A percentile compares a stretch with the other conserved stretches of the same genome.
Conservation (phyloP, 2,797 vertebrate genomes). For the Onychomys arenicola region DNA sequence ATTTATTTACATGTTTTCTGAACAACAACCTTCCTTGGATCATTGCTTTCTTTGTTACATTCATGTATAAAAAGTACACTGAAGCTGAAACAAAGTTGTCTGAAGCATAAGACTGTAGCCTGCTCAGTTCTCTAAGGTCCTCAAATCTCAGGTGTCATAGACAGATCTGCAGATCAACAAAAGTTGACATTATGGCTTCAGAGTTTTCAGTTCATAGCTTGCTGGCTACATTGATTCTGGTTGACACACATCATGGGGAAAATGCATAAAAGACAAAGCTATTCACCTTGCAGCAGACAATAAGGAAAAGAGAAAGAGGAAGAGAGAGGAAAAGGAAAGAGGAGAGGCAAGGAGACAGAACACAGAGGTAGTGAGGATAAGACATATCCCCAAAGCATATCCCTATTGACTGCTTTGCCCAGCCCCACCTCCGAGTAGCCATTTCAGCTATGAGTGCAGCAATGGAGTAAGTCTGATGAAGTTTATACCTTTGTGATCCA, state of each 20-base stretch:
- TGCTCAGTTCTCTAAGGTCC: background rate
- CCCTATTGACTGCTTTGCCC: background rate
- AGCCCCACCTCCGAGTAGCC: background rate
- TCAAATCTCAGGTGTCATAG: background rate
- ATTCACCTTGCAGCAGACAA: background rate
- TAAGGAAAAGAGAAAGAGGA: background rate
- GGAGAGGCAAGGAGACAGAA: background rate
- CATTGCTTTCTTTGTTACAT: background rate
- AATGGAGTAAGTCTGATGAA: background rate
- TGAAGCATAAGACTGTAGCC: background rate
- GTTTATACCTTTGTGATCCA: background rate
- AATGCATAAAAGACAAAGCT: background rate
- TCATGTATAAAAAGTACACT: background rate
- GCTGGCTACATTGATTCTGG: background rate
- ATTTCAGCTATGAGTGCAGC: background rate
- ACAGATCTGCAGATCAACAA: background rate
- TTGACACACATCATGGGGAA: background rate
- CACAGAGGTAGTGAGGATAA: no score
- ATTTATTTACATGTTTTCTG: background rate
- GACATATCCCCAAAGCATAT: background rate
- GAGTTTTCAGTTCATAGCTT: background rate
- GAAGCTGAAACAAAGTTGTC: background rate
- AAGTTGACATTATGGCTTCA: background rate
- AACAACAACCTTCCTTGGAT: background rate
- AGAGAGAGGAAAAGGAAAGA: background rate